phyloP scores from a whole-genome alignment of 1,140 invertebrate genomes.

The Brachionus koreanus region DNA sequence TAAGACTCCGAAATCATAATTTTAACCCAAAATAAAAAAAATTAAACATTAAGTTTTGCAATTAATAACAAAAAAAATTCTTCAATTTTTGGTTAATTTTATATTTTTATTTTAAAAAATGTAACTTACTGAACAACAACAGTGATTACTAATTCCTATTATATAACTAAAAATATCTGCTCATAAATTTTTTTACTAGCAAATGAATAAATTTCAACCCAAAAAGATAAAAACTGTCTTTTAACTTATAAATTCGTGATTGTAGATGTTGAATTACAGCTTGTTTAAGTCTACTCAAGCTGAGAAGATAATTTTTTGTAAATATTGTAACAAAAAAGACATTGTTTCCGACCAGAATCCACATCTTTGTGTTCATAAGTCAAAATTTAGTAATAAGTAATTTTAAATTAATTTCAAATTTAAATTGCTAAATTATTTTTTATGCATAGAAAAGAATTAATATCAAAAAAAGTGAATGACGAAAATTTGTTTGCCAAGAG shows the following conservation, averaged over 20 bases:
- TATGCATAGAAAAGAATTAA: not conserved
- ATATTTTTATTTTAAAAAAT: conserved; percentile 1
- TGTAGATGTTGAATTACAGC: not conserved
- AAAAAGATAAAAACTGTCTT: not conserved
- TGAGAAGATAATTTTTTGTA: not conserved
- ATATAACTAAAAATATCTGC: conserved; percentile 9
- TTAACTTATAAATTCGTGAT: not conserved
- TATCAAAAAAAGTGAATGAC: not conserved
- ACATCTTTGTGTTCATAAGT: not conserved
- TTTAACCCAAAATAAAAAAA: conserved; percentile 10
- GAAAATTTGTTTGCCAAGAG: not conserved
- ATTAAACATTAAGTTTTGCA: conserved; percentile 9
- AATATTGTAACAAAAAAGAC: conserved; percentile 24
- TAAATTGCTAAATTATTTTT: not conserved
- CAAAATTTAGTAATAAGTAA: not conserved
- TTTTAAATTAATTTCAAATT: not conserved
- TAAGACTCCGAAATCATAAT: conserved; percentile 7
- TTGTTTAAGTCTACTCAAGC: not conserved
- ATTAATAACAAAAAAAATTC: not conserved
- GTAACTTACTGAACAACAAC: conserved; percentile 6
- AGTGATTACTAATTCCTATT: conserved; percentile 8
- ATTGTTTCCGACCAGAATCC: not conserved
- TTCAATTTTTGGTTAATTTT: not conserved
- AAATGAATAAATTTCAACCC: not conserved
- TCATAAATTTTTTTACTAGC: not conserved